Conservation (phyloP, 2,797 vertebrate species). For the Channa striata region DNA sequence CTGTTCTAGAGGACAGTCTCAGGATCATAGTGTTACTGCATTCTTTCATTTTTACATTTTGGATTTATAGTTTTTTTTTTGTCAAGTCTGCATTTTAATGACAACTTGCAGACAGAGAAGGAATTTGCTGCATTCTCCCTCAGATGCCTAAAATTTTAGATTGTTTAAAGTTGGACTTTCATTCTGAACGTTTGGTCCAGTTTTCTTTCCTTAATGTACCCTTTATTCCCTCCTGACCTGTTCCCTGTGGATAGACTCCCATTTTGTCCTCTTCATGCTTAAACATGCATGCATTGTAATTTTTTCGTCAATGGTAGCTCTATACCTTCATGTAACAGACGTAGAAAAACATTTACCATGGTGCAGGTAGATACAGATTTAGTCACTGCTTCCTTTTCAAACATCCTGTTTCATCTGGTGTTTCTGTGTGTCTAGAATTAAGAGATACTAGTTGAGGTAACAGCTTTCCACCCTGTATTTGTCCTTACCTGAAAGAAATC, state of each 20-base stretch:
- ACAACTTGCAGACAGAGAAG: slow-evolving; percentile 7
- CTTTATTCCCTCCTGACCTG: neutral
- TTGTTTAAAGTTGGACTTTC: slow-evolving; percentile 10
- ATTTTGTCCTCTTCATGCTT: neutral
- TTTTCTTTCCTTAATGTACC: neutral
- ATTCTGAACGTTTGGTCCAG: neutral
- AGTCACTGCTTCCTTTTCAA: slow-evolving; percentile 7
- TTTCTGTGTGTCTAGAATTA: neutral
- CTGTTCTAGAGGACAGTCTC: slow-evolving; percentile 26
- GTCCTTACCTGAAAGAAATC: slow-evolving; percentile 39
- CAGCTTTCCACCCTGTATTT: slow-evolving; percentile 18
- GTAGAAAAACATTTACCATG: neutral
- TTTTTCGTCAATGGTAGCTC: neutral
- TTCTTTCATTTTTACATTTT: neutral
- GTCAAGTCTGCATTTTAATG: slow-evolving; percentile 20
- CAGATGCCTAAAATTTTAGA: neutral
- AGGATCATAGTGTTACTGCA: neutral
- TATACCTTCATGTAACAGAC: neutral
- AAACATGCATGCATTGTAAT: neutral
- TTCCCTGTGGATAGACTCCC: neutral
- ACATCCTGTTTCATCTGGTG: neutral
- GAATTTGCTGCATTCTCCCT: neutral
- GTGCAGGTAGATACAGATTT: neutral
- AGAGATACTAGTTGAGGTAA: slow-evolving; percentile 14
- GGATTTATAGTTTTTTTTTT: neutral